Base-by-base conservation (phyloP, 2,797 vertebrate genomes). In the Muraenolepis orangiensis region DNA sequence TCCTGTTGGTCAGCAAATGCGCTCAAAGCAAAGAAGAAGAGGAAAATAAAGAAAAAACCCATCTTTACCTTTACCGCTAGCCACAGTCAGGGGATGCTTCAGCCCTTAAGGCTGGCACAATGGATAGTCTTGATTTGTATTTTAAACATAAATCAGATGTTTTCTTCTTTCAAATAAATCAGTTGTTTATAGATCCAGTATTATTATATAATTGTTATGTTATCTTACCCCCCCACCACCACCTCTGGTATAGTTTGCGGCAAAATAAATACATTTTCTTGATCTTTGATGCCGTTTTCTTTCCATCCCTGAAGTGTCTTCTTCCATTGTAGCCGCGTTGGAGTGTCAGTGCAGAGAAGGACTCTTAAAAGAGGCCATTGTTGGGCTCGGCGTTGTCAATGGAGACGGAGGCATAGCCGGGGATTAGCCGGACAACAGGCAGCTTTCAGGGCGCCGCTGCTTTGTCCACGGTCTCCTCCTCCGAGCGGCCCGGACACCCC, bases 1-100 rank as follows among this genome's bases (percentile, higher is more conserved):
- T 93, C 88, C 89, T 90, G 88, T 92, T 91, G 90, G 93, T 93
- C 93, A 94, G 93, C 92, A 93, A 87, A 86, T 90, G 85, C 76
- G 80, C 74, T 89, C 78, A 86, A 83, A 90, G 85, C 31, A 78
- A 81, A 80, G 79, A 80, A 75, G 82, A 80, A 80, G 84, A 84
- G 83, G 76, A 74, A 81, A 76, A 74, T 82, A 68, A 74, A 82
- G 84, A 87, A 88, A 75, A 87, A 88, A 86, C 89, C 91, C n/a
- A n/a, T 90, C 82, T 28, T 84, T 57, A 57, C 20, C 88, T 90
- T 85, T 40, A 81, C 81, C 81, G 72, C 77, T 78, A 74, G 80
- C 46, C 68, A 72, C 78, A 78, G 14, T 7, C 68, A n/a, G 76
- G 79, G 81, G 76, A 79, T 77, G 72, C 82, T 91, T 89, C 87